A percentile compares a stretch with the other conserved stretches of the same genome.
Evolutionary conservation across 2,797 vertebrate species (phyloP).

Genomic region (Argya squamiceps): DNA sequence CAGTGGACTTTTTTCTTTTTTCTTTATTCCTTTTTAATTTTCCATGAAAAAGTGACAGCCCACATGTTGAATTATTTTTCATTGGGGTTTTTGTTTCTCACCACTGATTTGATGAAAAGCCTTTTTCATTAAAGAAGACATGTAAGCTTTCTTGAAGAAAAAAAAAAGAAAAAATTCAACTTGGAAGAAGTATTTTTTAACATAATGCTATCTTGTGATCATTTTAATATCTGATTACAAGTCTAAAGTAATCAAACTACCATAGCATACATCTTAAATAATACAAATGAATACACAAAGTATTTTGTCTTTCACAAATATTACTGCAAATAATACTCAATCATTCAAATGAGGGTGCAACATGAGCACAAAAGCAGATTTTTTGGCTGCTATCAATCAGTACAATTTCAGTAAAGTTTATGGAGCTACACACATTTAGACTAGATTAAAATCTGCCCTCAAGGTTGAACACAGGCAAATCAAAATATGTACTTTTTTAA

Average conservation of each 20-base stretch:
- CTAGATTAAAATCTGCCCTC: slow-evolving; percentile 57
- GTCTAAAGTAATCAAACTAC: background rate
- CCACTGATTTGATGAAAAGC: slow-evolving; percentile 40
- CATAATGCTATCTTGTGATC: background rate
- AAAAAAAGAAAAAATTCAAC: background rate
- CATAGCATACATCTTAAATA: background rate
- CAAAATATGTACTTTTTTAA: slow-evolving; percentile 26
- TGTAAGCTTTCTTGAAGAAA: background rate
- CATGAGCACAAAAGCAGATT: background rate
- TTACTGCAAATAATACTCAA: background rate
- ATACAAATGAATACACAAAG: background rate
- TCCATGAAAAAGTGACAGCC: background rate
- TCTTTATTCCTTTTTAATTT: background rate
- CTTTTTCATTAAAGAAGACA: slow-evolving; percentile 50
- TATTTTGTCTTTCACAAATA: background rate
- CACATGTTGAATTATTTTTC: slow-evolving; percentile 42
- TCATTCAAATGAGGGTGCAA: background rate
- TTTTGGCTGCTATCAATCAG: slow-evolving; percentile 25
- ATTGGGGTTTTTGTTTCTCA: background rate
- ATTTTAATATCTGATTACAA: background rate
- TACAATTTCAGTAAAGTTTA: background rate
- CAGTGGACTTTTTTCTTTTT: background rate
- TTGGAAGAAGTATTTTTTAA: background rate
- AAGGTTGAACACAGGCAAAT: slow-evolving; percentile 13
- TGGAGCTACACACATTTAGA: slow-evolving; percentile 12